Conservation (phyloP, 1,140 invertebrate species). For the Nephila pilipes region DNA sequence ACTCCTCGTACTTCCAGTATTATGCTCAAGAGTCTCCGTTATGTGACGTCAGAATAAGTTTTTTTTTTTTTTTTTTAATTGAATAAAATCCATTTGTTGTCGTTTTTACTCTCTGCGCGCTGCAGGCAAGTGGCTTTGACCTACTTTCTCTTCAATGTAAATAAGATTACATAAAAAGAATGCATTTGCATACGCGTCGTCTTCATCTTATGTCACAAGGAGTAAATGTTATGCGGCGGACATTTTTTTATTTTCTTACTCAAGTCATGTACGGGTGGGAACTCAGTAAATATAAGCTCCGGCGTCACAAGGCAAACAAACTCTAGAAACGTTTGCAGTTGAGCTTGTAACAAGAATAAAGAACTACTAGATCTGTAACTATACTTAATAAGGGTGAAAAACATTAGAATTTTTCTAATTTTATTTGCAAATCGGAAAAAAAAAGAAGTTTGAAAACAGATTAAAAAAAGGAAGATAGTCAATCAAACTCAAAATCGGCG, state of each 20-base stretch:
- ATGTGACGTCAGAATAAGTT: neutral
- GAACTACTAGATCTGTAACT: too few species aligned
- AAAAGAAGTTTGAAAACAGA: too few species aligned
- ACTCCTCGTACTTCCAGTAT: too few species aligned
- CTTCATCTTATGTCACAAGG: slow-evolving; percentile 5
- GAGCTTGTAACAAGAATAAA: too few species aligned
- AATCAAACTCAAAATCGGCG: too few species aligned
- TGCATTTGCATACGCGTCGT: neutral
- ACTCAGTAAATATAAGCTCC: too few species aligned
- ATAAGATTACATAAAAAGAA: slow-evolving; percentile 2
- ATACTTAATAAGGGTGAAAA: too few species aligned
- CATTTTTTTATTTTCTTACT: neutral
- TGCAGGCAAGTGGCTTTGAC: neutral
- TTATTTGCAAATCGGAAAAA: too few species aligned
- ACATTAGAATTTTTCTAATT: too few species aligned
- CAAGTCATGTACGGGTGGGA: neutral
- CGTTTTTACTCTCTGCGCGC: neutral
- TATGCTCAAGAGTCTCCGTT: neutral
- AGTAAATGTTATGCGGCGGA: neutral
- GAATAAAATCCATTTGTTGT: neutral
- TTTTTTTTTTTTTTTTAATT: neutral
- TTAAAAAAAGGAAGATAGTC: too few species aligned
- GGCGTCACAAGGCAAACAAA: too few species aligned
- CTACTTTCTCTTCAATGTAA: neutral
- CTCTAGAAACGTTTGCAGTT: too few species aligned